Evolutionary conservation across 2,888 invertebrate genomes (phyloP), one percentile per base, ranked within the genome.

Genomic region (Hololepta plana): DNA sequence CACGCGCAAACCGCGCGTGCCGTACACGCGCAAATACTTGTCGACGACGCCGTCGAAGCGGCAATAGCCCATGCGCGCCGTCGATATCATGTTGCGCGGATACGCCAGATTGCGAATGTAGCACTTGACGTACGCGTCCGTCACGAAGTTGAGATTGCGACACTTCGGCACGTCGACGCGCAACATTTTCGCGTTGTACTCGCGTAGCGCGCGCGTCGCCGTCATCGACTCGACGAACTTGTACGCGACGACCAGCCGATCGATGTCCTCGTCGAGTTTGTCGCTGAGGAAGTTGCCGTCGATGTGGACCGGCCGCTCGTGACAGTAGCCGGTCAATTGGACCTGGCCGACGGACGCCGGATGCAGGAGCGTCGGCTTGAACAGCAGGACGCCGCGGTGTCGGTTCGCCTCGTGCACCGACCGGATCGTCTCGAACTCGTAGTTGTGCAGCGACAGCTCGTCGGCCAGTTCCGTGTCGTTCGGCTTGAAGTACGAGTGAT

Each of bases 231-330:
- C 36, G 10, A 55, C 34, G 24, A 53, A 52, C 15, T 49, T 55
- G 12, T 60, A 56, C 8, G 67, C 64, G 3, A 62, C 57, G 1
- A 72, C 14, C 2, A 67, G 46, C 2, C 57, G 59, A 10, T 55
- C 43, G 2, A 64, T 36, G 41, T 77, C 76, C 28, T 55, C 49
- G 11, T 36, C 32, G 0, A 37, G 33, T 0, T 47, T 39, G 13
- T 69, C 59, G 1, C 53, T 44, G 17, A 77, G 58, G 43, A 74
- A 76, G 41, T 73, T 72, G 2, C 71, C 59, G 36, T 64, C 54
- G 26, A 26, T 47, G 6, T 30, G 35, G 1, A 46, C 46, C 21
- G 46, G 36, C 13, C 36, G 33, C 5, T 35, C 21, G 1, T 67
- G 67, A 42, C 68, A 49, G 2, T 45, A 44, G 10, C 59, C 59